Evolutionary conservation across 2,113 vertebrate species (phyloP), one percentile per base, ranked within the genome.

Genomic region (Saimiri boliviensis): DNA sequence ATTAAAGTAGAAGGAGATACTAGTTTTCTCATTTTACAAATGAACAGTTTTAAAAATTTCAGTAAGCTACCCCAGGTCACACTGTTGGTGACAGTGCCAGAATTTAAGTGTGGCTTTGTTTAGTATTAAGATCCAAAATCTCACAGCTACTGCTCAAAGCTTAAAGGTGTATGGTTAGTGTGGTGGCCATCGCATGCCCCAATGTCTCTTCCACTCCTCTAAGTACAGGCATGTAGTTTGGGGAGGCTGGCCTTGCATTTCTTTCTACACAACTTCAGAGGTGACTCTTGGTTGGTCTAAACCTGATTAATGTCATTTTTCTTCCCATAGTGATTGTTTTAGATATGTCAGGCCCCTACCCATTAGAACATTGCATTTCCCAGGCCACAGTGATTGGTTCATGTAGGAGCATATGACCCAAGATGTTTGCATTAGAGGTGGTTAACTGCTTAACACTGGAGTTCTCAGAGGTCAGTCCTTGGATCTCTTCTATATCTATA

Each of bases 21-120:
- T 58, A 25, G 77, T 79, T 76, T 79, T 86, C 56, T 91, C 71
- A 58, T 73, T 93, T 89, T 89, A 56, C 47, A 92, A 93, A 60
- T 52, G 52, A 90, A 84, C 16, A 20, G 4, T 2, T 76, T 91
- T 49, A 23, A 71, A 96, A 80, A 80, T 16, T 74, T 40, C 35
- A n/a, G 8, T 94, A 45, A 89, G 37, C 32, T 66, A 25, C 6
- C 12, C 37, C 21, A 60, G 13, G 14, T 54, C n/a, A 40, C 74
- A 40, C 1, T 32, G 1, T 89, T 90, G 40, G 74, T 92, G 54
- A 86, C 8, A 56, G 25, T 27, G 30, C 11, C 45, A 37, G 68
- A 14, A 60, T 58, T 92, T 49, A 83, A 87, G 37, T 80, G 12
- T 19, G 89, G 11, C 0, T 95, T 82, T 89, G 27, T 79, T 94